Conservation (phyloP, 2,888 invertebrate species). For the Biston betularia region DNA sequence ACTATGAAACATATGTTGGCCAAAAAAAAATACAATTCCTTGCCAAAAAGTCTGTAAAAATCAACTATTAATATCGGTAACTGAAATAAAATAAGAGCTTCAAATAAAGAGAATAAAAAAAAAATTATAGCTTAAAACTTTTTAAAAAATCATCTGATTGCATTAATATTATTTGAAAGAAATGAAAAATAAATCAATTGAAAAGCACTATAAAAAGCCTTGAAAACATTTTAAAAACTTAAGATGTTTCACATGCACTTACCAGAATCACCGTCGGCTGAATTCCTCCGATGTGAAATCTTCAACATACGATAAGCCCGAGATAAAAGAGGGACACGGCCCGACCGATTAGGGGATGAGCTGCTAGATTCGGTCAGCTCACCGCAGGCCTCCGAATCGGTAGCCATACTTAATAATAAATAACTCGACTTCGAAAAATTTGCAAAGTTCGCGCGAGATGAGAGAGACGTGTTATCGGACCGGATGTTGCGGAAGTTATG, state of each 20-base stretch:
- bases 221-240: neutral
- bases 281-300: neutral
- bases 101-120: too few relatives aligned
- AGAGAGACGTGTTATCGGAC: slow-evolving; percentile 33
- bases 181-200: neutral
- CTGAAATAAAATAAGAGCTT: too few relatives aligned
- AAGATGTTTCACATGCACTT: neutral
- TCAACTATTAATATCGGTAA: too few relatives aligned
- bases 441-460: neutral
- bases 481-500: slow-evolving; percentile 53
- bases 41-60: too few relatives aligned
- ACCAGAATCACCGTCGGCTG: neutral
- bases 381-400: neutral
- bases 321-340: neutral
- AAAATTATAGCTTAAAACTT: too few relatives aligned
- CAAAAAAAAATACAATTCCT: too few relatives aligned
- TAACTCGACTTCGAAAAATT: neutral
- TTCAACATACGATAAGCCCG: neutral
- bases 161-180: neutral
- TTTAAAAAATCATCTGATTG: neutral
- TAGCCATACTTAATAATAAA: neutral
- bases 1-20: too few relatives aligned
- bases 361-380: neutral
- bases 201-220: neutral
- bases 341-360: neutral